Percentiles rank a stretch among this genome's conserved stretches.
phyloP scores from a whole-genome alignment of 2,888 invertebrate species.

The Andrena fulva region DNA sequence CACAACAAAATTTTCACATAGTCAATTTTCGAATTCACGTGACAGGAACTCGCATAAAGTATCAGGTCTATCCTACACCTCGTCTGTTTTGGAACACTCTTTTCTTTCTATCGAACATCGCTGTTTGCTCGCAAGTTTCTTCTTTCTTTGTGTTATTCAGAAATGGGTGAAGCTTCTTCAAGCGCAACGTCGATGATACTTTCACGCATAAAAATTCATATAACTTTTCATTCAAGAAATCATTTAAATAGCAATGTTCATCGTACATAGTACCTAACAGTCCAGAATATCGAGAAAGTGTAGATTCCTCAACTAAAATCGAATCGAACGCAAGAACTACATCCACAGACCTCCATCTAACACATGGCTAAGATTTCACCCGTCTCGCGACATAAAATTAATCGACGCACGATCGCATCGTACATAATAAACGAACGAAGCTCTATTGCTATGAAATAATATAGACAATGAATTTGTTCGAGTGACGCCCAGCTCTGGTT shows the following conservation, averaged over 20 bases:
- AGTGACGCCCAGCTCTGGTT: background rate
- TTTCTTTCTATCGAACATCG: slow-evolving; percentile 3
- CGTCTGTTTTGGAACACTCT: background rate
- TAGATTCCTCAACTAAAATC: too few species aligned
- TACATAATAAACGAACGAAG: background rate
- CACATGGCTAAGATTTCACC: background rate
- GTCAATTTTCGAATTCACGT: too few species aligned
- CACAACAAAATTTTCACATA: too few species aligned
- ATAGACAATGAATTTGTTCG: background rate
- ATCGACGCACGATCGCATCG: background rate
- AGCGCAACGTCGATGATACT: background rate
- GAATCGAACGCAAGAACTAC: too few species aligned
- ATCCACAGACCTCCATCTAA: background rate
- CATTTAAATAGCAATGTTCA: too few species aligned
- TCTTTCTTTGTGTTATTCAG: background rate
- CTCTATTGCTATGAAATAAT: background rate
- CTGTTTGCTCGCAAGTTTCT: slow-evolving; percentile 7
- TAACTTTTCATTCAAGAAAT: too few species aligned
- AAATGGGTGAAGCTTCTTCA: background rate
- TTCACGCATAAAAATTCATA: too few species aligned
- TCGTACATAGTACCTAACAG: too few species aligned
- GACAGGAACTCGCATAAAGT: background rate
- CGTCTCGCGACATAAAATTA: background rate
- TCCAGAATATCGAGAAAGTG: too few species aligned
- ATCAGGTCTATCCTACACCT: too few species aligned